phyloP scores from a whole-genome alignment of 1,140 invertebrate species.

The Psix sp. region DNA sequence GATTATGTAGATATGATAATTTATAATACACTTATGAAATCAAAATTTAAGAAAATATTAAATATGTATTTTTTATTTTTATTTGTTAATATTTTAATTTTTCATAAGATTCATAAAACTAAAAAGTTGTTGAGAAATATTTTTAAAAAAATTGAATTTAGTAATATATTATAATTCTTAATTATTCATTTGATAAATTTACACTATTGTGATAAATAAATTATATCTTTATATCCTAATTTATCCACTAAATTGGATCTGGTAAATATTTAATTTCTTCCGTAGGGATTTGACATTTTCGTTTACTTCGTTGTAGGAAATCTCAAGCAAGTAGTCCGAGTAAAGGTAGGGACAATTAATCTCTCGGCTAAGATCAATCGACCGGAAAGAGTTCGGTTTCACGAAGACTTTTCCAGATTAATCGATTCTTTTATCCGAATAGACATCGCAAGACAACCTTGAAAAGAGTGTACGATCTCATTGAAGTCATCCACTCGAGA shows the following conservation, averaged over 20 bases:
- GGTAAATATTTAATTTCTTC: constrained; percentile 31
- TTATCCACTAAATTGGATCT: constrained; percentile 25
- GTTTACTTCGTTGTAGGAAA: constrained; percentile 40
- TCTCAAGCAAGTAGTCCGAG: constrained; percentile 33
- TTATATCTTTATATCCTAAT: constrained; percentile 10
- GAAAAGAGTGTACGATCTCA: constrained; percentile 38
- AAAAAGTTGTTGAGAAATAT: too few relatives aligned
- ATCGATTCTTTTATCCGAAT: constrained; percentile 62
- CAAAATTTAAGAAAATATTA: too few relatives aligned
- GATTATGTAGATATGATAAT: too few relatives aligned
- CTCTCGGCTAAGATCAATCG: constrained; percentile 63
- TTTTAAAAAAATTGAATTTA: too few relatives aligned
- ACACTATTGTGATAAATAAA: too few relatives aligned
- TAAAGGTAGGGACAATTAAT: constrained; percentile 62
- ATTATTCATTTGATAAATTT: too few relatives aligned
- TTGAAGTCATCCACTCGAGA: constrained; percentile 28
- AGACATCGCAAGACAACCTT: constrained; percentile 38
- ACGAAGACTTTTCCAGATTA: constrained; percentile 60
- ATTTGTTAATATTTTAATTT: too few relatives aligned
- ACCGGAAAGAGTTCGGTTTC: constrained; percentile 60
- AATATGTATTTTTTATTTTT: too few relatives aligned
- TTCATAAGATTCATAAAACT: too few relatives aligned
- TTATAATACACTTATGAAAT: too few relatives aligned
- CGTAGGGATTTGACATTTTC: constrained; percentile 46
- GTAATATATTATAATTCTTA: too few relatives aligned